A percentile compares a stretch with the other conserved stretches of the same genome.
These are phyloP conservation scores for Micrasema minimum DNA, from an alignment of 1,140 invertebrate species.

Conservation along the genomic window DNA sequence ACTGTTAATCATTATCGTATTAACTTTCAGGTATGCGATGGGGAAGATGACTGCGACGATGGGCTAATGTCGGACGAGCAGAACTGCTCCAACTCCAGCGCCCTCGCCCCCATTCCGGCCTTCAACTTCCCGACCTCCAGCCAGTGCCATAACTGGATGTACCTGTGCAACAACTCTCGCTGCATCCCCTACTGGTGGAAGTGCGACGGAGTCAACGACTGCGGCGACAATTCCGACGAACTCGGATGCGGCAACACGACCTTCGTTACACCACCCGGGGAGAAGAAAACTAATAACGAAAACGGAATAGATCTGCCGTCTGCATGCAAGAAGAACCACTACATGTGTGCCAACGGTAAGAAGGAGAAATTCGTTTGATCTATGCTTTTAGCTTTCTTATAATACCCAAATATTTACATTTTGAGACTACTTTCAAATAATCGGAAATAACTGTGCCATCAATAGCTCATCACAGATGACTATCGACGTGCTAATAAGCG, in stretches of 20 bases:
- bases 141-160: conserved; percentile 81
- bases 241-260: conserved; percentile 67
- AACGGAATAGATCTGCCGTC: conserved; percentile 52
- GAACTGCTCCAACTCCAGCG: conserved; percentile 69
- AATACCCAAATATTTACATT: no score
- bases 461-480: no score
- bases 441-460: no score
- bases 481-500: no score
- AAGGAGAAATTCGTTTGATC: no score
- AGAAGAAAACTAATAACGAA: conserved; percentile 56
- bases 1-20: no score
- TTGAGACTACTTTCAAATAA: no score
- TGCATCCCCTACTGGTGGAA: conserved; percentile 90
- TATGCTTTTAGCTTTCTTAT: no score
- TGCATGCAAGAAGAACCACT: conserved; percentile 49
- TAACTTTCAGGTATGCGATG: conserved; percentile 73
- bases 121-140: conserved; percentile 57
- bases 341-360: conserved; percentile 48
- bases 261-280: conserved; percentile 55
- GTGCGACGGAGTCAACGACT: conserved; percentile 74
- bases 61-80: conserved; percentile 76
- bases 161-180: conserved; percentile 76
- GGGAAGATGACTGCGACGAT: conserved; percentile 75
- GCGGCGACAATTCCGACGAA: conserved; percentile 83
- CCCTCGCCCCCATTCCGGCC: conserved; percentile 55